A percentile compares a stretch with the other conserved stretches of the same genome.
Evolutionary conservation across 2,797 vertebrate species (phyloP).

Genomic region (Myotis planiceps): DNA sequence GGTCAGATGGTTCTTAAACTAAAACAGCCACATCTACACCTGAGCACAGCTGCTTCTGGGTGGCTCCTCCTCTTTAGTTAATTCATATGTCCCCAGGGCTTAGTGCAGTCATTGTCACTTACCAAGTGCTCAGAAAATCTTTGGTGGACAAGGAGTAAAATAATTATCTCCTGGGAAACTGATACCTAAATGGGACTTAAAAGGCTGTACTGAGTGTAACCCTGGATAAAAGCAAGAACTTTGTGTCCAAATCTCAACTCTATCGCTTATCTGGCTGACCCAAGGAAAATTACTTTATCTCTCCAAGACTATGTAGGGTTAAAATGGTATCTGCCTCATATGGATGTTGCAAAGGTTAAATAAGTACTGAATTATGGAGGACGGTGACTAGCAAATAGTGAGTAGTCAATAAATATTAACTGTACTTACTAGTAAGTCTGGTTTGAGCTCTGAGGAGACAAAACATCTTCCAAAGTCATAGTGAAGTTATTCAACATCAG

Average conservation of each 20-base stretch:
- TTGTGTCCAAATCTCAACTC: not conserved
- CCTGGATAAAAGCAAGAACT: not conserved
- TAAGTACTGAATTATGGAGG: not conserved
- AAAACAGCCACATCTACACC: not conserved
- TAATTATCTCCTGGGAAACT: slow-evolving; percentile 54
- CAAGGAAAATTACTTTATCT: not conserved
- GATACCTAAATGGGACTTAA: slow-evolving; percentile 16
- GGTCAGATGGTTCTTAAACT: not conserved
- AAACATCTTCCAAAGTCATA: not conserved
- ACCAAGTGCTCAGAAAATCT: slow-evolving; percentile 49
- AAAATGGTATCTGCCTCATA: not conserved
- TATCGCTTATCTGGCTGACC: not conserved
- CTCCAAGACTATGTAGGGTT: not conserved
- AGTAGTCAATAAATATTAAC: not conserved
- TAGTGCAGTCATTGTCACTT: not conserved
- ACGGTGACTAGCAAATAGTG: not conserved
- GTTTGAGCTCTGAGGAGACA: not conserved
- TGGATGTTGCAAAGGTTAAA: not conserved
- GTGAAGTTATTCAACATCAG: not conserved
- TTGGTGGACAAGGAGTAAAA: not conserved
- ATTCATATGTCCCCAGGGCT: not conserved
- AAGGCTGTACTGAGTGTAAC: not conserved
- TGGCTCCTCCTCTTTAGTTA: not conserved
- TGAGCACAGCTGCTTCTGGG: not conserved
- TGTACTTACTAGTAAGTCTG: not conserved